These are phyloP conservation scores for Cebidichthys violaceus DNA, from an alignment of 2,113 vertebrate species.

Conservation along the genomic window DNA sequence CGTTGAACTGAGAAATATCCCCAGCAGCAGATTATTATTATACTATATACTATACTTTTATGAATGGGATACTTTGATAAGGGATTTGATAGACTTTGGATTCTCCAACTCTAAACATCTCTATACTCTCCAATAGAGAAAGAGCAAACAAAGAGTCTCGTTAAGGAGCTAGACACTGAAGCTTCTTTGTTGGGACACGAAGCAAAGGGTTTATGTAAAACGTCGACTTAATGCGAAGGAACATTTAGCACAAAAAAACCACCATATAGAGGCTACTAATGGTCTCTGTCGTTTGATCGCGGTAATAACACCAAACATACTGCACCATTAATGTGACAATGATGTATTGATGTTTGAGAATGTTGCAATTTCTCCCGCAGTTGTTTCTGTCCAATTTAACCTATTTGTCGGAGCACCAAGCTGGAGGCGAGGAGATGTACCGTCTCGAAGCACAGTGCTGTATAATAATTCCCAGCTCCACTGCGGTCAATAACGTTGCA, in stretches of 20 bases:
- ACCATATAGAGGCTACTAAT: neutral
- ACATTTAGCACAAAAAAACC: neutral
- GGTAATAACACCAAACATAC: slow-evolving; percentile 20
- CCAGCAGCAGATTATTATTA: neutral
- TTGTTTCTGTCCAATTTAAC: slow-evolving; percentile 48
- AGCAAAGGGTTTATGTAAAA: neutral
- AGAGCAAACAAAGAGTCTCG: neutral
- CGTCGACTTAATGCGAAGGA: neutral
- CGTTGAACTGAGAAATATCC: neutral
- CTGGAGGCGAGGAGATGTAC: slow-evolving; percentile 28
- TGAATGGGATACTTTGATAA: neutral
- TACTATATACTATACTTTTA: neutral
- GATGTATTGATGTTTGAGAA: slow-evolving; percentile 15
- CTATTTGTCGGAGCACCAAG: slow-evolving; percentile 33
- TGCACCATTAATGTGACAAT: neutral
- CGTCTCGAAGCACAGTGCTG: slow-evolving; percentile 28
- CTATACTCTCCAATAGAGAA: neutral
- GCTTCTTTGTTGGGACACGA: neutral
- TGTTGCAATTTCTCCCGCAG: slow-evolving; percentile 18
- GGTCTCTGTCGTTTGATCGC: neutral
- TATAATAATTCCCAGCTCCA: slow-evolving; percentile 44
- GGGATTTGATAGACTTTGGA: neutral
- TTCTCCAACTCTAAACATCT: neutral
- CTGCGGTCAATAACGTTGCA: slow-evolving; percentile 63
- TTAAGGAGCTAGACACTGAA: neutral